Percentiles rank a stretch among this genome's conserved stretches.
phyloP scores from a whole-genome alignment of 1,140 invertebrate species.

The Megathymus violae region DNA sequence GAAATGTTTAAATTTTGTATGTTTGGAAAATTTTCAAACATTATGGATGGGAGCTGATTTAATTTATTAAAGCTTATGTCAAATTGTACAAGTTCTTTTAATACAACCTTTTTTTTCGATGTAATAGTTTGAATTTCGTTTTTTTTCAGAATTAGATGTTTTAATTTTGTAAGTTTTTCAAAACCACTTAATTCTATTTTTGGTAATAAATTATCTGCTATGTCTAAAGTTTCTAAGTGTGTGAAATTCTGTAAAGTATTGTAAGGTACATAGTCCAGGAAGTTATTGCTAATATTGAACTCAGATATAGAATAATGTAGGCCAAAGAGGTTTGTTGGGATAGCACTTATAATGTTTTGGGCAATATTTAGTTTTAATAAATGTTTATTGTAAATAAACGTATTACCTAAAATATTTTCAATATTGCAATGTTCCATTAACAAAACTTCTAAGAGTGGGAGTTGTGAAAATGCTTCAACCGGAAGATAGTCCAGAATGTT shows the following conservation, averaged over 20 bases:
- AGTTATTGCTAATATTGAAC: conserved; percentile 77
- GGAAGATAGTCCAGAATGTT: conserved; percentile 74
- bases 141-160: conserved; percentile 71
- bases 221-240: conserved; percentile 67
- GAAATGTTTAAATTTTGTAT: conserved; percentile 76
- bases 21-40: conserved; percentile 74
- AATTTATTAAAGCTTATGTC: conserved; percentile 76
- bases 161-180: conserved; percentile 67
- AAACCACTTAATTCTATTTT: conserved; percentile 73
- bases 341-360: conserved; percentile 73
- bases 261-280: conserved; percentile 72
- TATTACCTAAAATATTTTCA: conserved; percentile 70
- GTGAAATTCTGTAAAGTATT: conserved; percentile 71
- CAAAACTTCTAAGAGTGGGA: conserved; percentile 73
- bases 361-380: conserved; percentile 71
- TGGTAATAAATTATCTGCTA: conserved; percentile 73
- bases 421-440: conserved; percentile 77
- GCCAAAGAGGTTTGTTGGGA: conserved; percentile 64
- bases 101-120: conserved; percentile 62
- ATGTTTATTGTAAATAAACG: conserved; percentile 71
- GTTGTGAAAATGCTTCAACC: conserved; percentile 65
- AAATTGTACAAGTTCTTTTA: conserved; percentile 60
- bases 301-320: conserved; percentile 64
- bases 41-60: conserved; percentile 58
- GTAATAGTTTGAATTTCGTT: conserved; percentile 74